Conservation (phyloP, 2,113 vertebrate species). For the Thamnophis sirtalis region DNA sequence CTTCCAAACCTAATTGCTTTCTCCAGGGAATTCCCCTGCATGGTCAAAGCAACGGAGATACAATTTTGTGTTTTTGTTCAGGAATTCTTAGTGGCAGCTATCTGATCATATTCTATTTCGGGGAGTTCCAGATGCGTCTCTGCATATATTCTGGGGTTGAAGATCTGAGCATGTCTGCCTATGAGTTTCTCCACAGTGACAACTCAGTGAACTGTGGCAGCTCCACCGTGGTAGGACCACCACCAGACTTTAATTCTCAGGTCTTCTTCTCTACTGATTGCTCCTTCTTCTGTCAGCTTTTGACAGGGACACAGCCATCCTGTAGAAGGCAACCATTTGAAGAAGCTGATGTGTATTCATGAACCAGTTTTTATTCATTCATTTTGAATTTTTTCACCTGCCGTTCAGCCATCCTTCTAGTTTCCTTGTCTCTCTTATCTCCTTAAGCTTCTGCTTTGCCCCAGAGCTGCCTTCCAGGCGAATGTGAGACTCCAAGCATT, state of each 20-base stretch:
- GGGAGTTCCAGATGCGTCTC: not conserved
- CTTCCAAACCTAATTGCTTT: not conserved
- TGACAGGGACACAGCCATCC: not conserved
- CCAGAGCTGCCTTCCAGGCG: not conserved
- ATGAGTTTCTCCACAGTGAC: not conserved
- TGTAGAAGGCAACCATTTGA: not conserved
- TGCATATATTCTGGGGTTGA: not conserved
- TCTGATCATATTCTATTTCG: not conserved
- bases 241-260: not conserved
- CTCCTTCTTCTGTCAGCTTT: not conserved
- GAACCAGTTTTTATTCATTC: not conserved
- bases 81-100: not conserved
- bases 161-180: not conserved
- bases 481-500: not conserved
- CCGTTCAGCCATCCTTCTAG: not conserved
- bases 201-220: not conserved
- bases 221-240: not conserved
- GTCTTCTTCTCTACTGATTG: not conserved
- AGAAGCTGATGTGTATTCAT: not conserved
- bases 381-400: not conserved
- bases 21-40: not conserved
- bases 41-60: not conserved
- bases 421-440: not conserved
- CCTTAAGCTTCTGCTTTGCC: not conserved
- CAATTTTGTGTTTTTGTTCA: not conserved